Base-by-base conservation (phyloP, 2,888 invertebrate genomes). In the Palloptera scutellata region DNA sequence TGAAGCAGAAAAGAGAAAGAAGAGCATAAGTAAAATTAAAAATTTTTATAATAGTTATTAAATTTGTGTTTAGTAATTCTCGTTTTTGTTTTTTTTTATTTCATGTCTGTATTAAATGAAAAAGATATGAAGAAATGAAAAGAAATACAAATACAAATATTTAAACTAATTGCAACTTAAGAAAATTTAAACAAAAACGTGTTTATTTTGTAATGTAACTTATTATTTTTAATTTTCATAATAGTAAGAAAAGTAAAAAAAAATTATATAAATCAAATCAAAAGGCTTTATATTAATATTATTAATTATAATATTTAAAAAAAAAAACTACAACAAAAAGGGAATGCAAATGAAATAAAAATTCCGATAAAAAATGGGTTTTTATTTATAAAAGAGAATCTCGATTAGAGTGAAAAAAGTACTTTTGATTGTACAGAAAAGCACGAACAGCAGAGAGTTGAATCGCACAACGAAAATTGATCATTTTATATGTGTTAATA, bases 231-330 rank as follows among this genome's bases (percentile, higher is more conserved):
- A 66, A 66, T 66, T 59, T 53, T 66, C 40, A 63, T 20, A 58
- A 61, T 55, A 48, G 42, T 43, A 64, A 59, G 45, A 20, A 65
- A 64, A 64, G 60, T 66, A 64, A 66, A 67, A 62, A 64, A 64
- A 55, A 64, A 30, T 70, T 70, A 71, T 72, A 71, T 71, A 76
- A 73, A 71, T 67, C 58, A 72, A 69, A 72, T 60, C 70, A 42
- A 69, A 67, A 64, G 63, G 70, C 71, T 73, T 71, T 73, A 67
- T 70, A 71, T 64, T 64, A 63, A 61, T 67, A 67, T 63, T 70
- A 67, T 58, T 66, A 55, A 55, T 67, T 61, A 61, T 62, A 54
- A 67, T 57, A 53, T 52, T 57, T 53, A 69, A 60, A 54, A 48
- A 64, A 58, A 58, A 68, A 43, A 43, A 62, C n/a, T n/a, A 61